Evolutionary conservation across 2,888 invertebrate genomes (phyloP), one percentile per base, ranked within the genome.

Genomic region (Opisthograptis luteolata): DNA sequence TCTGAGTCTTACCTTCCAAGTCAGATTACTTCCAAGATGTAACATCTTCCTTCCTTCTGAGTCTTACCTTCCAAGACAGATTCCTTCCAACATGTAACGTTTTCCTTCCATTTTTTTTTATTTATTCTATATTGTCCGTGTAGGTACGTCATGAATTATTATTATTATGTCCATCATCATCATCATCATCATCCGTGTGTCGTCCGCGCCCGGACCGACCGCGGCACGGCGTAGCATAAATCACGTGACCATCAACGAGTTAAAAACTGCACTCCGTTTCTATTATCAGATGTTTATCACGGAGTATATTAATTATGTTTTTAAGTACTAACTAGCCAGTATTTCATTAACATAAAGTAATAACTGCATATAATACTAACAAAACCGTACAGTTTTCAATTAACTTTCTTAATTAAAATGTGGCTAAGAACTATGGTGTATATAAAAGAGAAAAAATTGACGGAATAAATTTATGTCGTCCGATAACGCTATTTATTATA

Each of bases 321-420:
- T 55, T 55, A 58, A 56, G 64, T 64, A 64, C 60, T 65, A 66
- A 74, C 70, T 58, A 70, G 55, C 51, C 63, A 64, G 52, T 56
- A 58, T 67, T 60, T 60, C 58, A 70, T 61, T 63, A 70, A 66
- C 71, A 69, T 70, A 70, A 69, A 64, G 56, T 65, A 64, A 64
- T 65, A 58, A 66, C 60, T 56, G 46, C 40, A 64, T 62, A 65
- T 62, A 58, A 49, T 50, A 50, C 50, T 24, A 49, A 48, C 47
- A 49, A 43, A 30, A 58, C 48, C 59, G 68, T 75, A 73, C 70
- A 73, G 66, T 72, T 81, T 87, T 86, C 84, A 87, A 88, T 88
- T 88, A 87, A 86, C 82, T 75, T 76, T 70, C 72, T 77, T 86
- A 88, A 88, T 88, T 87, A 87, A 88, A 87, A 84, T 73, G 70